These are phyloP conservation scores for Oreotrochilus melanogaster DNA, from an alignment of 2,113 vertebrate genomes.

Conservation along the genomic window DNA sequence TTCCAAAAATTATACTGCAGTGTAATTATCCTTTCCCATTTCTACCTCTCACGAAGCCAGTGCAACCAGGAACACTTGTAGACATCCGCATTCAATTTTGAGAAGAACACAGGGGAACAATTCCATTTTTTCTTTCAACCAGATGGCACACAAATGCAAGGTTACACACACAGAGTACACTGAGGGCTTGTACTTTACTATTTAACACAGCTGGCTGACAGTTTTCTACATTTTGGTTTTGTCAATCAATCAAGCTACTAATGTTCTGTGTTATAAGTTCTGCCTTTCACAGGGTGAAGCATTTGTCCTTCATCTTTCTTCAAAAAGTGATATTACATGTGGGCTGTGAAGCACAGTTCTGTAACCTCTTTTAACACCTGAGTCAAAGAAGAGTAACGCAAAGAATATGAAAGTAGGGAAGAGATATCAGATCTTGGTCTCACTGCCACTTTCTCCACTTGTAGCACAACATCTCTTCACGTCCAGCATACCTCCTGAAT, in stretches of 20 bases:
- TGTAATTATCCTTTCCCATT: not conserved
- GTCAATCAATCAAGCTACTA: not conserved
- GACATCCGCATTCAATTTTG: not conserved
- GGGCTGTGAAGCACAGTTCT: not conserved
- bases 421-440: not conserved
- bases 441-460: not conserved
- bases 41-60: not conserved
- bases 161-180: not conserved
- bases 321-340: not conserved
- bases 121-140: not conserved
- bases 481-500: not conserved
- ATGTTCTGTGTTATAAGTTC: not conserved
- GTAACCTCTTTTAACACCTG: not conserved
- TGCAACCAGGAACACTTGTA: not conserved
- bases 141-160: accelerated
- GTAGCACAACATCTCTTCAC: not conserved
- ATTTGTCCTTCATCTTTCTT: not conserved
- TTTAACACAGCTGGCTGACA: not conserved
- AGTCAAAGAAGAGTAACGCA: not conserved
- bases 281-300: not conserved
- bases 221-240: not conserved
- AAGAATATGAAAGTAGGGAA: not conserved
- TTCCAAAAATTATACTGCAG: not conserved
- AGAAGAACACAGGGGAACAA: not conserved
- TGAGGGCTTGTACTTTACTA: not conserved